These are phyloP conservation scores for Cirrhinus mrigala DNA, from an alignment of 2,797 vertebrate species.

Conservation along the genomic window DNA sequence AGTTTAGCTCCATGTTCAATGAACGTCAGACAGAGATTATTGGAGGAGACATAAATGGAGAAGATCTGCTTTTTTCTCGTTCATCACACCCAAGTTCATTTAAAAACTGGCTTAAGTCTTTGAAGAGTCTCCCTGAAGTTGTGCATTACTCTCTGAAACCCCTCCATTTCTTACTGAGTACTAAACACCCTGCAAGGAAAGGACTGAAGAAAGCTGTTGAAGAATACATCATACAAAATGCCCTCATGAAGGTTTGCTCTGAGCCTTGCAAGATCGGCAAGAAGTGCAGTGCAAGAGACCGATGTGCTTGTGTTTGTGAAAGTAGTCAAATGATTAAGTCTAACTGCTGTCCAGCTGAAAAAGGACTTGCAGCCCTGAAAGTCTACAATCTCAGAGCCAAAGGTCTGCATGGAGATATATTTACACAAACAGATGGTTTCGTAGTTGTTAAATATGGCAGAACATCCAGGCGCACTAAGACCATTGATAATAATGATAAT, in stretches of 20 bases:
- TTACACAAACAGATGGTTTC: not conserved
- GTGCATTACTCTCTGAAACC: constrained; percentile 70
- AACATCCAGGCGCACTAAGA: not conserved
- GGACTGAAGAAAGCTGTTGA: constrained; percentile 67
- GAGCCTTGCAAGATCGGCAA: constrained; percentile 62
- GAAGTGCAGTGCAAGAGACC: constrained; percentile 38
- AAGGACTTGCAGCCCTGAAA: constrained; percentile 67
- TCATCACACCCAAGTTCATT: too few relatives aligned
- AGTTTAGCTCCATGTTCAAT: too few relatives aligned
- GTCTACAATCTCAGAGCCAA: constrained; percentile 56
- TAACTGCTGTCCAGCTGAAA: constrained; percentile 71
- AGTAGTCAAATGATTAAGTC: constrained; percentile 14
- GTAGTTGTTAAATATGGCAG: not conserved
- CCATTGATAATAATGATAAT: constrained; percentile 28
- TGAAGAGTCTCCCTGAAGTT: constrained; percentile 65
- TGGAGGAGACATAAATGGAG: too few relatives aligned
- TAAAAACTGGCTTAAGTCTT: not conserved
- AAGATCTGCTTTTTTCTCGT: too few relatives aligned
- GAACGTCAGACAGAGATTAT: too few relatives aligned
- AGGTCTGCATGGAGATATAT: constrained; percentile 66
- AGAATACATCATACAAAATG: constrained; percentile 66
- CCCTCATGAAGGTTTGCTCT: constrained; percentile 69
- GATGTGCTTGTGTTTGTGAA: constrained; percentile 66
- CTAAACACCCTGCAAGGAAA: constrained; percentile 45
- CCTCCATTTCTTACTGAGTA: constrained; percentile 69